phyloP scores from a whole-genome alignment of 1,140 invertebrate species.

The Propsilocerus akamusi region DNA sequence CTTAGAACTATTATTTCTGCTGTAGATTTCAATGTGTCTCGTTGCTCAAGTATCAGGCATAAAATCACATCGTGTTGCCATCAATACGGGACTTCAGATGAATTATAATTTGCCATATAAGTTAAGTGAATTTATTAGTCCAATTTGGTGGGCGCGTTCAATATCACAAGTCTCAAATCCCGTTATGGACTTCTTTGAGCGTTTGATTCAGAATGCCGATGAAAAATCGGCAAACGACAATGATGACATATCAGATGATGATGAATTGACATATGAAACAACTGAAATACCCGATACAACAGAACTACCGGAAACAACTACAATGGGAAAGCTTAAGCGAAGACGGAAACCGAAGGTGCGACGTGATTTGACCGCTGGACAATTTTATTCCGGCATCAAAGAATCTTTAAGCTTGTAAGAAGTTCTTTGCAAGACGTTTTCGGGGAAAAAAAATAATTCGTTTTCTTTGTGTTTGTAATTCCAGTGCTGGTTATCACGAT shows the following conservation, averaged over 20 bases:
- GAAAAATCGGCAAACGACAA: not conserved
- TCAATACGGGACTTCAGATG: not conserved
- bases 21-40: not conserved
- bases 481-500: conserved; percentile 14
- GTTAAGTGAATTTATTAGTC: not conserved
- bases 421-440: not conserved
- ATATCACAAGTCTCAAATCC: not conserved
- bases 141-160: not conserved
- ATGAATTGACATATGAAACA: not conserved
- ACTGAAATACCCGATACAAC: not conserved
- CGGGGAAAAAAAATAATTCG: not conserved
- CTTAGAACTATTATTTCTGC: not conserved
- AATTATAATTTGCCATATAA: not conserved
- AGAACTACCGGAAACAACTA: not conserved
- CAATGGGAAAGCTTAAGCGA: not conserved
- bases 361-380: conserved; percentile 19
- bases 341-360: not conserved
- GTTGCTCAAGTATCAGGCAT: not conserved
- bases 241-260: not conserved
- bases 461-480: conserved; percentile 7
- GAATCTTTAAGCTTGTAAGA: conserved; percentile 9
- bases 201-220: not conserved
- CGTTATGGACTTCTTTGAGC: not conserved
- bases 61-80: not conserved
- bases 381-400: conserved; percentile 16